Conservation (phyloP, 2,113 vertebrate species). For the Zosterops hypoxanthus region DNA sequence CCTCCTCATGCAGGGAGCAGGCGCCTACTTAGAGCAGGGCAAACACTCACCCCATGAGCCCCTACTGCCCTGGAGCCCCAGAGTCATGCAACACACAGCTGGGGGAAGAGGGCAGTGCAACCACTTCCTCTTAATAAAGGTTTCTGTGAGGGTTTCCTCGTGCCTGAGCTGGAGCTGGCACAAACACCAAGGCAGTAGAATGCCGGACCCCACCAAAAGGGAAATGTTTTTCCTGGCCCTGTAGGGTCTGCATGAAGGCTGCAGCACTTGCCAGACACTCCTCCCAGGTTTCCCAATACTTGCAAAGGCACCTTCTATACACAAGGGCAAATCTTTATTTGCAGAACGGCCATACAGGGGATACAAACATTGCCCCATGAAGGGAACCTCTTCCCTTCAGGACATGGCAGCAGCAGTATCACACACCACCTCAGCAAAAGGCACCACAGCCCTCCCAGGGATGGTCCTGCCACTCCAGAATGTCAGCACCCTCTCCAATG, state of each 20-base stretch:
- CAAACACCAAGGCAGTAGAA: neutral
- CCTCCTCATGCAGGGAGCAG: fast-evolving
- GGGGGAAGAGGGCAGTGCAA: neutral
- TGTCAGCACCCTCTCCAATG: neutral
- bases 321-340: constrained; percentile 49
- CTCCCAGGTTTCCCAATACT: neutral
- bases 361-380: neutral
- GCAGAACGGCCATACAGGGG: constrained; percentile 53
- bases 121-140: neutral
- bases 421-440: neutral
- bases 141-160: neutral
- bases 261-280: neutral
- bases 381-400: neutral
- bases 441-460: neutral
- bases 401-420: neutral
- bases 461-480: neutral
- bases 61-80: neutral
- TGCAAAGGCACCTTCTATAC: neutral
- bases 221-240: neutral
- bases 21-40: neutral
- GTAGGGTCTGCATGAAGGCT: neutral
- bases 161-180: neutral
- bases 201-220: fast-evolving
- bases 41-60: neutral
- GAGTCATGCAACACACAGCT: neutral